Evolutionary conservation across 2,113 vertebrate genomes (phyloP).

Genomic region (Phyllostomus discolor): DNA sequence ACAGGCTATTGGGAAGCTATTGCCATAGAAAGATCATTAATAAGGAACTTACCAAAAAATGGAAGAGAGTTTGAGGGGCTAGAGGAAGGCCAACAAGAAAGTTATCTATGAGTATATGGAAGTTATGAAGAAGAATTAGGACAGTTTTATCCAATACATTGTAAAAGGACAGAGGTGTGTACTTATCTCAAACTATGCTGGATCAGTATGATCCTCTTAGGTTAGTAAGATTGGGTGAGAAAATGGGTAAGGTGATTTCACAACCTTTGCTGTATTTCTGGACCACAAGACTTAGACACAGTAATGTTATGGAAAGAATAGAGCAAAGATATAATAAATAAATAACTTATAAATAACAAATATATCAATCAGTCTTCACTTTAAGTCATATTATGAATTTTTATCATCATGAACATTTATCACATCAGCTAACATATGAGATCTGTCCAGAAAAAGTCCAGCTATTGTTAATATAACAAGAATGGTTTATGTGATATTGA

Average conservation of each 20-base stretch:
- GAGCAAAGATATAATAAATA: background rate
- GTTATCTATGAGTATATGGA: background rate
- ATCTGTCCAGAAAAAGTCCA: no score
- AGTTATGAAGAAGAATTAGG: background rate
- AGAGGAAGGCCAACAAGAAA: background rate
- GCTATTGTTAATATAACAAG: no score
- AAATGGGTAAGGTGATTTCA: background rate
- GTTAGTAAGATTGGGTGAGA: background rate
- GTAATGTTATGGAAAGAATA: background rate
- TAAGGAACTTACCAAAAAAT: background rate
- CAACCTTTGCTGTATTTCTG: background rate
- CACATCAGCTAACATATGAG: background rate
- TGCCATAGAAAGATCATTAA: background rate
- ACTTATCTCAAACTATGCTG: background rate
- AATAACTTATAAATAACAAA: background rate
- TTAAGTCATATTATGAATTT: background rate
- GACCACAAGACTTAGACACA: background rate
- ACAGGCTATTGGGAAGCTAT: no score
- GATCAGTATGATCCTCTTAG: background rate
- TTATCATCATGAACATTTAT: background rate
- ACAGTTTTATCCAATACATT: background rate
- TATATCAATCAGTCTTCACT: background rate
- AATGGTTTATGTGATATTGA: no score
- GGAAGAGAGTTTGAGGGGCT: no score
- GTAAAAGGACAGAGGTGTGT: background rate